A percentile compares a stretch with the other conserved stretches of the same genome.
phyloP scores from a whole-genome alignment of 2,888 invertebrate genomes.

The Rotaria macrura region DNA sequence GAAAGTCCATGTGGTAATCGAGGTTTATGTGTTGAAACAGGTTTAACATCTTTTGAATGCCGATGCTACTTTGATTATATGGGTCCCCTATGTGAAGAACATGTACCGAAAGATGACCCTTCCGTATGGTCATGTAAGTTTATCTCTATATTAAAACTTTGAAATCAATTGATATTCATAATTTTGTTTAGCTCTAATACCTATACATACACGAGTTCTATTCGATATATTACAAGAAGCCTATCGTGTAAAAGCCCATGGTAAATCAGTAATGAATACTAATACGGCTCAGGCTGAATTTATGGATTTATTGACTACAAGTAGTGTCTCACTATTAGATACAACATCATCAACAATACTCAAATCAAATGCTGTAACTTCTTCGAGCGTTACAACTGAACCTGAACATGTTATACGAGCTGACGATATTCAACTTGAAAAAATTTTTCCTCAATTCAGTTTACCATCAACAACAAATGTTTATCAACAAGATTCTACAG shows the following conservation, averaged over 20 bases:
- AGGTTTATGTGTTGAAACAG: background rate
- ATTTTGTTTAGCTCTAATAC: background rate
- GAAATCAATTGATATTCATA: too few species aligned
- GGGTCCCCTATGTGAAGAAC: conserved; percentile 3
- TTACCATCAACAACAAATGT: background rate
- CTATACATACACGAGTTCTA: background rate
- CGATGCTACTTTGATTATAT: conserved; percentile 21
- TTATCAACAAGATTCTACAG: background rate
- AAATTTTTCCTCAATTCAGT: background rate
- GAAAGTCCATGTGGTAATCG: conserved; percentile 18
- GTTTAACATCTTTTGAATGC: background rate
- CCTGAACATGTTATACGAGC: background rate
- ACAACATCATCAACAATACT: background rate
- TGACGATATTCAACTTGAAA: background rate
- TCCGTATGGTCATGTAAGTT: conserved; percentile 5
- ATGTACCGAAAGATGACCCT: background rate
- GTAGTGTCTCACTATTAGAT: background rate
- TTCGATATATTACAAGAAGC: conserved; percentile 20
- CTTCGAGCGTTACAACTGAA: background rate
- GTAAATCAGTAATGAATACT: background rate
- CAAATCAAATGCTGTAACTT: background rate
- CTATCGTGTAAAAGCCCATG: background rate
- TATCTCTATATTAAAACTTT: too few species aligned
- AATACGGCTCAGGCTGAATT: background rate
- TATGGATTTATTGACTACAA: background rate